Percentiles rank a stretch among this genome's conserved stretches.
These are phyloP conservation scores for Lutraria lutraria DNA, from an alignment of 2,888 invertebrate species.

Conservation along the genomic window DNA sequence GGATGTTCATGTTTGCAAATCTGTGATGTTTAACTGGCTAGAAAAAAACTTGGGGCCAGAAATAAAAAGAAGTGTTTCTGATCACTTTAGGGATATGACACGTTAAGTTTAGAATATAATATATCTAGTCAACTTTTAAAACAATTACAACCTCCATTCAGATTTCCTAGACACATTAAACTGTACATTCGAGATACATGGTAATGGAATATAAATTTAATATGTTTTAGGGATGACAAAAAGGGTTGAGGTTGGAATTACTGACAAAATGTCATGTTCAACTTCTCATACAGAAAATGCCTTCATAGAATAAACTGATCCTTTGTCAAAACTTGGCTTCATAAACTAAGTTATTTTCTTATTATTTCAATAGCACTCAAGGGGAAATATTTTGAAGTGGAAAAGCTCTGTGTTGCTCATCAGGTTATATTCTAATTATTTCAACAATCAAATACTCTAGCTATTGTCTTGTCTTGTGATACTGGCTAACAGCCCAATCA, in stretches of 20 bases:
- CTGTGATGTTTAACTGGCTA: no score
- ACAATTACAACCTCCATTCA: background rate
- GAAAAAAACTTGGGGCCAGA: background rate
- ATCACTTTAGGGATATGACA: background rate
- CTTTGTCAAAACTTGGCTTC: background rate
- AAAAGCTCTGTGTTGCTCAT: background rate
- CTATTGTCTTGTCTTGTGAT: background rate
- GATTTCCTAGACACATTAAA: background rate
- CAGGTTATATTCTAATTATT: conserved; percentile 4
- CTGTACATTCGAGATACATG: background rate
- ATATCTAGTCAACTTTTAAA: background rate
- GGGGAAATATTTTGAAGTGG: background rate
- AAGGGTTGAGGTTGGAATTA: conserved; percentile 5
- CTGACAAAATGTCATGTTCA: conserved; percentile 16
- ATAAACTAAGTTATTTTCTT: background rate
- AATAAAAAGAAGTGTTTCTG: background rate
- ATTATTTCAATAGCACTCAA: conserved; percentile 18
- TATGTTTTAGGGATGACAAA: conserved; percentile 10
- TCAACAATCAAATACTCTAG: background rate
- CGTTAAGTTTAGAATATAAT: background rate
- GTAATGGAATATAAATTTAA: conserved; percentile 19
- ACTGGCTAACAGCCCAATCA: background rate
- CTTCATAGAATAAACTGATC: background rate
- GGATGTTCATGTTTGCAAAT: no score
- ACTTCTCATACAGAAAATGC: background rate